phyloP scores from a whole-genome alignment of 2,888 invertebrate genomes.

The Luperina nickerlii region DNA sequence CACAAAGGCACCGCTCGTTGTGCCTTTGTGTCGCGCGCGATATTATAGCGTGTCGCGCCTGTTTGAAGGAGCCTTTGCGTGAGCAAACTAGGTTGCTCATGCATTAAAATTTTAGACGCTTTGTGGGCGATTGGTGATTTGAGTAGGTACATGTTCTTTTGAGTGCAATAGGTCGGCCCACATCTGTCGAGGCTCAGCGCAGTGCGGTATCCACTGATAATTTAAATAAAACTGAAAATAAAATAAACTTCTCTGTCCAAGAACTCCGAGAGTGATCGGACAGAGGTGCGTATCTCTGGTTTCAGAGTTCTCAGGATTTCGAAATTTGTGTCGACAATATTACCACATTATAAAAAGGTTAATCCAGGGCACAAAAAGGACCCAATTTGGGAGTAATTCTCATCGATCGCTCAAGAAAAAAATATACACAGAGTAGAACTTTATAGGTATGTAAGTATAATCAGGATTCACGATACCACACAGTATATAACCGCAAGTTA shows the following conservation, averaged over 20 bases:
- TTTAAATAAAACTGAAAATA: background rate
- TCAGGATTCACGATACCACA: background rate
- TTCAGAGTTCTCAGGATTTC: background rate
- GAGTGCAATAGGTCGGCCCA: background rate
- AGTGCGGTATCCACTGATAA: background rate
- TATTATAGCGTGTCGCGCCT: no score
- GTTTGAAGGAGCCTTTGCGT: no score
- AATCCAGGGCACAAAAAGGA: background rate
- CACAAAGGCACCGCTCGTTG: no score
- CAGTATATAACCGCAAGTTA: conserved; percentile 10
- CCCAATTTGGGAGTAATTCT: background rate
- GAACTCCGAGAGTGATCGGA: background rate
- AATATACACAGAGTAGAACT: background rate
- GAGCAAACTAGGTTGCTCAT: no score
- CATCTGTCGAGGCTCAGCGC: background rate
- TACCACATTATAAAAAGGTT: background rate
- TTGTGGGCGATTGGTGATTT: background rate
- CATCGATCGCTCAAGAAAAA: background rate
- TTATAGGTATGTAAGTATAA: background rate
- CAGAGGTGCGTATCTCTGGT: no score
- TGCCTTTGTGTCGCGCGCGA: no score
- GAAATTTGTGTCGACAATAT: background rate
- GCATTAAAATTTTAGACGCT: background rate
- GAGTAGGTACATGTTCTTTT: background rate
- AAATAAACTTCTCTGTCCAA: background rate